These are phyloP conservation scores for Astur gentilis DNA, from an alignment of 2,113 vertebrate species.

Conservation along the genomic window DNA sequence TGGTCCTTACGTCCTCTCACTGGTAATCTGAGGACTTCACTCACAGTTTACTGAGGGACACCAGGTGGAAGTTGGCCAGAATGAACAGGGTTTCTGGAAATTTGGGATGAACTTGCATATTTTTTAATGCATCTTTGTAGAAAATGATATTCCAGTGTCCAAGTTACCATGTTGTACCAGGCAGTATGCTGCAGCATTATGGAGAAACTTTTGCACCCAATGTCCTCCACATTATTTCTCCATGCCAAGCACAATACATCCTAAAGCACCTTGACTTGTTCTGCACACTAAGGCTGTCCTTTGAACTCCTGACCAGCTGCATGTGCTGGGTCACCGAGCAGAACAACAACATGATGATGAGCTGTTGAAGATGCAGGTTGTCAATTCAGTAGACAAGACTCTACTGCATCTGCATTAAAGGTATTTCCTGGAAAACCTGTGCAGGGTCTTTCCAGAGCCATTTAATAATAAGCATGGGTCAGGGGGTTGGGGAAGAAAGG, in stretches of 20 bases:
- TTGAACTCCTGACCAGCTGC: neutral
- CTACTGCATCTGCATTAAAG: neutral
- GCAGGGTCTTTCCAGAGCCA: neutral
- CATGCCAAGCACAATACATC: neutral
- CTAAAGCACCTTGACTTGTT: neutral
- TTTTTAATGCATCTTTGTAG: neutral
- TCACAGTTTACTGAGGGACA: neutral
- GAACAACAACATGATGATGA: neutral
- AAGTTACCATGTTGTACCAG: neutral
- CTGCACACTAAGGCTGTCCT: neutral
- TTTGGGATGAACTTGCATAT: accelerated
- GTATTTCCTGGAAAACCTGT: neutral
- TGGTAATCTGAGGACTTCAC: neutral
- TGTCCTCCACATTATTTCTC: neutral
- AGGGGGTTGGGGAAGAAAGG: neutral
- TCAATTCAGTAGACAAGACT: neutral
- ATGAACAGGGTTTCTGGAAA: neutral
- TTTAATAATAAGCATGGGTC: neutral
- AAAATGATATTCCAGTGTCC: neutral
- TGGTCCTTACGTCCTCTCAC: neutral
- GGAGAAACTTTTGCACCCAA: neutral
- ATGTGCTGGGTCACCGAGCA: neutral
- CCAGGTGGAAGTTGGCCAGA: neutral
- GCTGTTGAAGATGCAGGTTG: neutral
- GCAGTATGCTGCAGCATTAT: neutral